Percentiles rank a stretch among this genome's conserved stretches.
Conservation (phyloP, 2,797 vertebrate genomes). For the Scolopax bukidnonensis region DNA sequence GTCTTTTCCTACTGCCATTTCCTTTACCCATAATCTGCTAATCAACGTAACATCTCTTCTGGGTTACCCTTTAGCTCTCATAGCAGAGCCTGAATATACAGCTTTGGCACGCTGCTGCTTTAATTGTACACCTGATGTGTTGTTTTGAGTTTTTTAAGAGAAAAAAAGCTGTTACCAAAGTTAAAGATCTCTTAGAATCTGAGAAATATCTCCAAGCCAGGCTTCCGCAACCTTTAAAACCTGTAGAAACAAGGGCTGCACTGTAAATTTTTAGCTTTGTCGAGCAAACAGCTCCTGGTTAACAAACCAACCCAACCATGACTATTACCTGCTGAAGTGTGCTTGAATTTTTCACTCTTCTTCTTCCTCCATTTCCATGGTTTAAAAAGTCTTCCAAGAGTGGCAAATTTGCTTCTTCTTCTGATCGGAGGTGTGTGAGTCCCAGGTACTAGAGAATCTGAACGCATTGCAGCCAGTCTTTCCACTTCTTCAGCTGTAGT, state of each 20-base stretch:
- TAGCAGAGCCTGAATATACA: neutral
- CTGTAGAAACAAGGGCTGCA: neutral
- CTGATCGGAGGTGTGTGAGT: slow-evolving; percentile 94
- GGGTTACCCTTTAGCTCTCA: neutral
- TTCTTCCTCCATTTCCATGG: slow-evolving; percentile 99
- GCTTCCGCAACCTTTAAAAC: neutral
- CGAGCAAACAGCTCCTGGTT: neutral
- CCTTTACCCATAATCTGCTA: neutral
- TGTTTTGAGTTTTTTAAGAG: neutral
- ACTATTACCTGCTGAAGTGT: slow-evolving; percentile 91
- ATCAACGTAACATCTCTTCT: neutral
- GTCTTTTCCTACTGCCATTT: neutral
- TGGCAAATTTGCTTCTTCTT: slow-evolving; percentile 93
- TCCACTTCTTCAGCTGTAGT: slow-evolving; percentile 94
- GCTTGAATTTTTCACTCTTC: slow-evolving; percentile 99
- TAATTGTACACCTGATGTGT: rapidly evolving
- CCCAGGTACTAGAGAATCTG: slow-evolving; percentile 91
- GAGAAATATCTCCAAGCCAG: neutral
- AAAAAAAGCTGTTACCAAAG: neutral
- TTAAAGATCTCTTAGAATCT: neutral
- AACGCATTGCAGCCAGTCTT: slow-evolving; percentile 94
- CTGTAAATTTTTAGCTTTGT: neutral
- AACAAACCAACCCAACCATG: rapidly evolving
- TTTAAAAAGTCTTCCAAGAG: slow-evolving; percentile 94
- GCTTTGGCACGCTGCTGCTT: neutral